Evolutionary conservation across 2,888 invertebrate species (phyloP), one percentile per base, ranked within the genome.

Genomic region (Dichetophora obliterata): DNA sequence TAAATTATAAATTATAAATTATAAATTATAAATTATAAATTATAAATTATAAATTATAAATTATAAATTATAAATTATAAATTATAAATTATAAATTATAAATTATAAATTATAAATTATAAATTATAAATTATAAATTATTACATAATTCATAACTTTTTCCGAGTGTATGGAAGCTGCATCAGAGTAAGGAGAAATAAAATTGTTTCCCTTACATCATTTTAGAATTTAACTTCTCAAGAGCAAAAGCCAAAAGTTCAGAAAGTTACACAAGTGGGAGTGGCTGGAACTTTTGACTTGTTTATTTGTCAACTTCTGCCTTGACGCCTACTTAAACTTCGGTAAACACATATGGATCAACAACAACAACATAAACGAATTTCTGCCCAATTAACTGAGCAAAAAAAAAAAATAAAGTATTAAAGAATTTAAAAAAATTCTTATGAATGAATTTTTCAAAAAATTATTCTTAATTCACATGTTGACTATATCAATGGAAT

Each of bases 361-460:
- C 37, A 71, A 19, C 57, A 24, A 43, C 22, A 71, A 43, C 22
- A 57, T 22, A 57, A 5, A 22, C 5, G 1, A 66, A 37, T 48
- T 37, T 43, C 14, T 11, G 43, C 43, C 14, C 43, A 43, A 43
- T 43, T 43, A 43, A n/a, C 11, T 16, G 14, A 54, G 22, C 22
- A 34, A 37, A 52, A 54, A 5, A 34, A 22, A 43, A 19, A 54
- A 5, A 34, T 11, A 43, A 19, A 11, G 8, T 31, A 19, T 43
- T 43, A 5, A 54, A 54, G 34, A 57, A 52, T 37, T 19, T 37
- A 22, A 71, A 57, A 54, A 37, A 70, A 43, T 14, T 50, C 4
- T n/a, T 63, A 73, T 73, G 73, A 73, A 73, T 73, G 73, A 73
- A 73, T 50, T 74, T 66, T 54, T 8, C 24, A 11, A 43, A 66